These are phyloP conservation scores for Leptothorax acervorum DNA, from an alignment of 2,888 invertebrate genomes.

Conservation along the genomic window DNA sequence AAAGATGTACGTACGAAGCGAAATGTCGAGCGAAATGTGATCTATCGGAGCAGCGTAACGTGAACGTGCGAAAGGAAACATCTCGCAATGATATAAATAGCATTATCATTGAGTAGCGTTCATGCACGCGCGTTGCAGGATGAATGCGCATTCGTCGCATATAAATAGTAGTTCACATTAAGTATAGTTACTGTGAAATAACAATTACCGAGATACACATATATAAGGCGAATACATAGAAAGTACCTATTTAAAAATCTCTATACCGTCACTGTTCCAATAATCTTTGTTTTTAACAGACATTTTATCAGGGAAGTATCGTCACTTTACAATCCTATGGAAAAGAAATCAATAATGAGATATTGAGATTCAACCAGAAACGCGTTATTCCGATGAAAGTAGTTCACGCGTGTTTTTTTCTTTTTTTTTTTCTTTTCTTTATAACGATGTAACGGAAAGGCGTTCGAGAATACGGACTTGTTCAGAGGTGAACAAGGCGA, in stretches of 20 bases:
- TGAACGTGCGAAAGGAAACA: conserved; percentile 3
- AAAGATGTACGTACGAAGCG: background rate
- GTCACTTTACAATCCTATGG: background rate
- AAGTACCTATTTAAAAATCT: background rate
- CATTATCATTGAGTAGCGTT: background rate
- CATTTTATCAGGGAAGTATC: background rate
- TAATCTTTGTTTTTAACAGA: background rate
- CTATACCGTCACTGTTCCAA: too few relatives aligned
- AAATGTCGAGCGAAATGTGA: conserved; percentile 19
- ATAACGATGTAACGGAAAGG: conserved; percentile 40
- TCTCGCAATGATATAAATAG: background rate
- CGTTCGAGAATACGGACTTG: conserved; percentile 26
- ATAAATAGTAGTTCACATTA: background rate
- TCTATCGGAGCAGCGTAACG: background rate
- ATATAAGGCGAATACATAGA: background rate
- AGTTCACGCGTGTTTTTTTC: background rate
- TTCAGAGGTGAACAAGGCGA: conserved; percentile 17
- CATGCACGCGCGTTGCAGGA: background rate
- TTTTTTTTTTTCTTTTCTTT: background rate
- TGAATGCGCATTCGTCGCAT: background rate
- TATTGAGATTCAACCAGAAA: background rate
- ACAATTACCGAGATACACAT: background rate
- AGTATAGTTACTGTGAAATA: background rate
- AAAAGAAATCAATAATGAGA: conserved; percentile 4
- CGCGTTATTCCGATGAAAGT: background rate